These are phyloP conservation scores for Dasypolia templi DNA, from an alignment of 2,888 invertebrate genomes.

Conservation along the genomic window DNA sequence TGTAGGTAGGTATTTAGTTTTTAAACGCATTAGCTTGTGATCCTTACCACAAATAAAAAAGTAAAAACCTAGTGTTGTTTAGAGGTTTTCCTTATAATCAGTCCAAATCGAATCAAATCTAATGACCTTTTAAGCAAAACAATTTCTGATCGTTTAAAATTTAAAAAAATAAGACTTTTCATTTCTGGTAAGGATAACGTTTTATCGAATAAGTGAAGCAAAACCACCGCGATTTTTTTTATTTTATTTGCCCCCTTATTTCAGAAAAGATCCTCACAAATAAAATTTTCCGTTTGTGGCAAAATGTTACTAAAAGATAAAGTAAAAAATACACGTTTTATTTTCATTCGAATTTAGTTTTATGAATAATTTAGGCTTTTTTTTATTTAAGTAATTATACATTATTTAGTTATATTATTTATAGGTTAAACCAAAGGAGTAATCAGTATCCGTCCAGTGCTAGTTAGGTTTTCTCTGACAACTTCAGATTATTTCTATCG, in stretches of 20 bases:
- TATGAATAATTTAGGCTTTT: constrained; percentile 61
- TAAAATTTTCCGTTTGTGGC: background rate
- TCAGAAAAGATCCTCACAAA: background rate
- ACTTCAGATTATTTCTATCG: constrained; percentile 59
- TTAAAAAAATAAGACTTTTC: constrained; percentile 4
- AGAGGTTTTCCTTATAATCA: background rate
- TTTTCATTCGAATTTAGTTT: constrained; percentile 38
- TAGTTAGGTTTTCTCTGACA: constrained; percentile 82
- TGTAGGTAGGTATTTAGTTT: constrained; percentile 12
- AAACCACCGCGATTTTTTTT: constrained; percentile 73
- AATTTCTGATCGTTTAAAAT: background rate
- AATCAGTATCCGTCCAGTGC: constrained; percentile 90
- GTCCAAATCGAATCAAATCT: no score
- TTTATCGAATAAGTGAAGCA: constrained; percentile 69
- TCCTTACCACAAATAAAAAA: constrained; percentile 34
- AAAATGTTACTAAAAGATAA: constrained; percentile 1
- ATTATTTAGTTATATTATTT: constrained; percentile 56
- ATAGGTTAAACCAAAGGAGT: constrained; percentile 88
- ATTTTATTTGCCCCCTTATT: background rate
- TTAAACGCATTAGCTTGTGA: constrained; percentile 24
- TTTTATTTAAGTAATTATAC: constrained; percentile 50
- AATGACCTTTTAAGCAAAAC: background rate
- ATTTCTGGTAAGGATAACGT: constrained; percentile 42
- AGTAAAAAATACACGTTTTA: constrained; percentile 1
- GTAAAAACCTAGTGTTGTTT: background rate